These are phyloP conservation scores for Tetragonisca angustula DNA, from an alignment of 2,888 invertebrate species.

Conservation along the genomic window DNA sequence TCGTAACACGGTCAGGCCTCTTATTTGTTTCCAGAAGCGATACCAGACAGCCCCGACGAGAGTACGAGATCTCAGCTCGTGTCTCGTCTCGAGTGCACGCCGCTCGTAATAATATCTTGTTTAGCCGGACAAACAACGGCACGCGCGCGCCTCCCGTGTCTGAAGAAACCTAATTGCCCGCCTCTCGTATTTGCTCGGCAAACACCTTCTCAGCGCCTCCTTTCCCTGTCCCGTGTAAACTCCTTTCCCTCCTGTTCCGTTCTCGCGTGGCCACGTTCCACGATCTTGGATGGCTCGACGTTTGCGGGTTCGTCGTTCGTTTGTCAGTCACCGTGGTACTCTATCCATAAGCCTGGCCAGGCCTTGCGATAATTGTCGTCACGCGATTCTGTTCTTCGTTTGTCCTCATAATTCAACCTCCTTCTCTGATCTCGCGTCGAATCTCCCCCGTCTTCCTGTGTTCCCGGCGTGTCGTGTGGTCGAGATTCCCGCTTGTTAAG, in stretches of 20 bases:
- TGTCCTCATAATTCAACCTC: constrained; percentile 24
- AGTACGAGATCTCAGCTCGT: constrained; percentile 37
- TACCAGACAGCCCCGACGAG: constrained; percentile 41
- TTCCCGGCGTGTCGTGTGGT: neutral
- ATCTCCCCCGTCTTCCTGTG: constrained; percentile 10
- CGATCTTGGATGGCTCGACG: neutral
- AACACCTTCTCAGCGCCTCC: constrained; percentile 58
- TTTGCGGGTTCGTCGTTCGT: neutral
- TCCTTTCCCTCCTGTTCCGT: constrained; percentile 37
- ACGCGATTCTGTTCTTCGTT: constrained; percentile 34
- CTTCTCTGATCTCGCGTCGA: constrained; percentile 12
- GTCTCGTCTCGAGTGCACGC: constrained; percentile 49
- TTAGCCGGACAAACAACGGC: constrained; percentile 82
- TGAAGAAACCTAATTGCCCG: constrained; percentile 71
- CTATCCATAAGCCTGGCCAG: too few relatives aligned
- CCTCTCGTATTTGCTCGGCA: constrained; percentile 72
- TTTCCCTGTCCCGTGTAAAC: constrained; percentile 55
- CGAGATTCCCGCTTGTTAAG: neutral
- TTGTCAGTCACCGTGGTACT: constrained; percentile 19
- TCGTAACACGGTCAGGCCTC: constrained; percentile 32
- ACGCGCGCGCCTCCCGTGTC: constrained; percentile 74
- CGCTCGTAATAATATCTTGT: constrained; percentile 78
- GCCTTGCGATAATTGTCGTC: constrained; percentile 19
- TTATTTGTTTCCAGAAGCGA: constrained; percentile 58
- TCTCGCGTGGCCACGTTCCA: constrained; percentile 3